A percentile compares a stretch with the other conserved stretches of the same genome.
Conservation (phyloP, 2,888 invertebrate species). For the Horisme vitalbata region DNA sequence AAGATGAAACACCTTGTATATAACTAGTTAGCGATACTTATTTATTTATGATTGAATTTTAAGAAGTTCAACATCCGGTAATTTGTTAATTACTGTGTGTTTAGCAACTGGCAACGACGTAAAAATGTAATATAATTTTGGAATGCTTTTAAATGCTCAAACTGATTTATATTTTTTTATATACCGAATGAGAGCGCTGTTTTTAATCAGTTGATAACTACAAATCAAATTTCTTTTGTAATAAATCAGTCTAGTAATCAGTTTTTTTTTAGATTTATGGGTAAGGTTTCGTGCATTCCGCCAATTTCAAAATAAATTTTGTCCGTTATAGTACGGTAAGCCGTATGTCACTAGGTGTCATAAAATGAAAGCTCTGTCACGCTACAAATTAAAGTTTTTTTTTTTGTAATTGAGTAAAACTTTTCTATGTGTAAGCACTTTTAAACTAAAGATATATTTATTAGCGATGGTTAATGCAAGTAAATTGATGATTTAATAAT, state of each 20-base stretch:
- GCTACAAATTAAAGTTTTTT: no score
- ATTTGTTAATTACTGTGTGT: conserved; percentile 32
- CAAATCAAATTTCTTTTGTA: conserved; percentile 13
- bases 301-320: background rate
- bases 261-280: conserved; percentile 9
- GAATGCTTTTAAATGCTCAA: conserved; percentile 17
- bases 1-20: no score
- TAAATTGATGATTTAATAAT: no score
- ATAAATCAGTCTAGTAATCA: conserved; percentile 19
- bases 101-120: conserved; percentile 21
- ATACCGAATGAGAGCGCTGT: conserved; percentile 1
- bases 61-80: conserved; percentile 29
- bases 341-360: background rate
- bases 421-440: no score
- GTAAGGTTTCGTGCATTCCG: background rate
- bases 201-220: conserved; percentile 11
- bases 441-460: no score
- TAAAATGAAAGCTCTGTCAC: background rate
- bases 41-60: conserved; percentile 32
- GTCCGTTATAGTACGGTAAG: background rate
- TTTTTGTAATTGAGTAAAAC: no score
- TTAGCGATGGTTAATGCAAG: no score
- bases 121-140: conserved; percentile 15
- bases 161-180: conserved; percentile 20
- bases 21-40: conserved; percentile 14